Base-by-base conservation (phyloP, 2,888 invertebrate species). In the Choristoneura rosaceana region DNA sequence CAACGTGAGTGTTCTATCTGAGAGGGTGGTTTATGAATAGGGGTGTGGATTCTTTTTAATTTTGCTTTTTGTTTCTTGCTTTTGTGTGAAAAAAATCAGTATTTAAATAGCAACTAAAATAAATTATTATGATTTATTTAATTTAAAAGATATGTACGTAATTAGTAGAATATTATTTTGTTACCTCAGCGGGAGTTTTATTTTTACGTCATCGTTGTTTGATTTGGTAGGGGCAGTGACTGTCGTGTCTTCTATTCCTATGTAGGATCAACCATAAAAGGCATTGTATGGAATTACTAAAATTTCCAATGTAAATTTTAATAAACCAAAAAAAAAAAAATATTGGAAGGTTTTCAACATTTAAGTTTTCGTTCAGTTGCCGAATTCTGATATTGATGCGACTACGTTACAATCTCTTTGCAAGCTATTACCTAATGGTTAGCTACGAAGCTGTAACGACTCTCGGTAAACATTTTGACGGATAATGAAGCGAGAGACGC, bases 381-480 rank as follows among this genome's bases (percentile, higher is more conserved):
- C 45, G 4, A 52, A 69, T 41, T 58, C 10, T 25, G 47, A 15
- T 60, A 60, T 43, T 34, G 45, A 61, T 43, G 52, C 50, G 43
- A 45, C 41, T 52, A n/a, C 15, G 17, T 45, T 61, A 61, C 38
- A 52, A 71, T 45, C 61, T 61, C 43, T 10, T 41, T 10, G 38
- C 45, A 7, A 34, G 45, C 47, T 38, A 63, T 67, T 71, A 68
- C 67, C 67, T 71, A 71, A 71, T 68, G 47, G 71, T 71, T 47
- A 63, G 71, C 55, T 62, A 8, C 38, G 10, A 58, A 63, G 67
- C 58, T 62, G 75, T 74, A 76, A 76, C 77, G 76, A 74, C 71
- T 50, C 68, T 73, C 75, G 70, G 77, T 77, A 77, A 78, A 77
- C 75, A 77, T 71, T 70, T 65, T 58, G 25, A 64, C 75, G 70